These are phyloP conservation scores for Otis tarda DNA, from an alignment of 2,113 vertebrate genomes.

Conservation along the genomic window DNA sequence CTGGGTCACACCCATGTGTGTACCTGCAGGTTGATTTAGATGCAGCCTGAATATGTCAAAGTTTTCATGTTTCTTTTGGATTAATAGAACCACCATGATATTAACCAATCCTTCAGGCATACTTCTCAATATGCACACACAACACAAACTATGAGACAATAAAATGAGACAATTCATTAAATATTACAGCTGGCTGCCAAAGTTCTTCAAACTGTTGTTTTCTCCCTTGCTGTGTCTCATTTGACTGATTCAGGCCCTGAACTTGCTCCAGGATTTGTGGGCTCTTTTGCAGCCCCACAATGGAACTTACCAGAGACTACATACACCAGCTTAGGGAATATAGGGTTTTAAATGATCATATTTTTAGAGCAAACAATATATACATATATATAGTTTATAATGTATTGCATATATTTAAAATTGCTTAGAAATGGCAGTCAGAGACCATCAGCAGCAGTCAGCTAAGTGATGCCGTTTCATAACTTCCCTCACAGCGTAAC, in stretches of 20 bases:
- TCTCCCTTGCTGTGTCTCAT: neutral
- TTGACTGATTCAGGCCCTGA: neutral
- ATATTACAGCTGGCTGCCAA: neutral
- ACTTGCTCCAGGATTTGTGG: neutral
- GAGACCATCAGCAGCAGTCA: neutral
- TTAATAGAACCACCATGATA: neutral
- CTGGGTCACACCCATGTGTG: fast-evolving
- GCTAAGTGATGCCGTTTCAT: neutral
- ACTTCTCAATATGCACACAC: neutral
- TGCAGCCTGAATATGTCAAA: neutral
- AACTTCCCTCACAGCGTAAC: neutral
- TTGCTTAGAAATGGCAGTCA: neutral
- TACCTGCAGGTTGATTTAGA: neutral
- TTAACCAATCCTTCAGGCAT: neutral
- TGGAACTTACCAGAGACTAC: neutral
- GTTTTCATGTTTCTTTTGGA: neutral
- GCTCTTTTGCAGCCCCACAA: neutral
- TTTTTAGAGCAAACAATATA: neutral
- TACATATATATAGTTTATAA: neutral
- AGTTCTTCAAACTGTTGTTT: neutral
- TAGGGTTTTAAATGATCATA: neutral
- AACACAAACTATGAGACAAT: neutral
- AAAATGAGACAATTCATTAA: neutral
- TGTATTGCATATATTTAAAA: neutral
- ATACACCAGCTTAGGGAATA: neutral